These are phyloP conservation scores for Sphaerophoria rueppellii DNA, from an alignment of 2,888 invertebrate species.

Conservation along the genomic window DNA sequence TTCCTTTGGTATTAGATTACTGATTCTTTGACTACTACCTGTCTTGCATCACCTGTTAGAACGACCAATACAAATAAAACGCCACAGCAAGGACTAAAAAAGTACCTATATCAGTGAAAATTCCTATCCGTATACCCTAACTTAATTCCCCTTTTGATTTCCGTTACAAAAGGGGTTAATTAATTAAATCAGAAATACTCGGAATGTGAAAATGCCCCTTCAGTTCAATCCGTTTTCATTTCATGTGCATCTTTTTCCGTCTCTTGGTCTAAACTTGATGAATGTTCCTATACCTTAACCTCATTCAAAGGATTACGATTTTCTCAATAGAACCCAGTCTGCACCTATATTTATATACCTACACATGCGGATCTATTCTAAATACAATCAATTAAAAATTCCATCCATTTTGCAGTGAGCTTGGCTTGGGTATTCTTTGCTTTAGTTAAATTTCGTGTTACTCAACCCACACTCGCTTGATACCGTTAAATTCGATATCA, in stretches of 20 bases:
- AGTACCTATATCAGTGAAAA: neutral
- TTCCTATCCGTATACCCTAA: neutral
- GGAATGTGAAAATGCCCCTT: slow-evolving; percentile 33
- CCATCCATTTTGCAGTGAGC: slow-evolving; percentile 38
- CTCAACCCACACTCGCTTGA: neutral
- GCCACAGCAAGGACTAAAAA: neutral
- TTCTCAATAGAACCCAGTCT: no score
- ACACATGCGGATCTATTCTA: no score
- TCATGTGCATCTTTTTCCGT: slow-evolving; percentile 28
- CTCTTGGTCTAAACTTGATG: neutral
- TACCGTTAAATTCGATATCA: neutral
- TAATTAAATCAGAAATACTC: slow-evolving; percentile 34
- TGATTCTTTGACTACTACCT: no score
- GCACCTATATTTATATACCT: no score
- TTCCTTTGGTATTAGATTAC: no score
- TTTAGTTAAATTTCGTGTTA: slow-evolving; percentile 47
- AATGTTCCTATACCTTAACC: neutral
- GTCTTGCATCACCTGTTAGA: no score
- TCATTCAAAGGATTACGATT: neutral
- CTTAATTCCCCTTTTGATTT: slow-evolving; percentile 33
- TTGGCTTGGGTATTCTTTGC: slow-evolving; percentile 33
- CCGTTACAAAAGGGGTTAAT: slow-evolving; percentile 31
- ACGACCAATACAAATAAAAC: neutral
- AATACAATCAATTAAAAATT: slow-evolving; percentile 36
- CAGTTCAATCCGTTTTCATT: slow-evolving; percentile 29